Evolutionary conservation across 1,140 invertebrate species (phyloP), one percentile per base, ranked within the genome.

Genomic region (Drosophila subobscura): DNA sequence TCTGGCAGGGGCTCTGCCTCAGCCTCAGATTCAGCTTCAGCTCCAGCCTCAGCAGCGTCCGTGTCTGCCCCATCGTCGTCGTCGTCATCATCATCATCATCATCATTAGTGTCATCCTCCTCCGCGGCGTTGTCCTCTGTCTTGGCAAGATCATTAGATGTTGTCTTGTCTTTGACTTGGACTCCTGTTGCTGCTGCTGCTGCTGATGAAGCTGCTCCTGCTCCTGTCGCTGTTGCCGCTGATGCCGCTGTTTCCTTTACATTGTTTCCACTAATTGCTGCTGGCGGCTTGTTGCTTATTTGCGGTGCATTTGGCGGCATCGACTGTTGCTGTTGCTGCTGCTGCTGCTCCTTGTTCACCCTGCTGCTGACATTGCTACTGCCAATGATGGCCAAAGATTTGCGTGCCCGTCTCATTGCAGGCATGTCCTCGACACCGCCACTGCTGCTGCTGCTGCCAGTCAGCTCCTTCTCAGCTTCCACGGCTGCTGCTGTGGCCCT

Each of bases 211-310:
- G 16, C 54, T 50, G 46, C 55, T 50, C 37, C 64, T 56, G 64
- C 50, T 57, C 44, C 47, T 66, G 25, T 23, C 10, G 20, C 47
- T 37, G 23, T 47, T 51, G 50, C 47, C 16, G 37, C 47, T 51
- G 56, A 47, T 51, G 56, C 65, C 56, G 46, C 45, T 64, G 59
- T 59, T 75, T 59, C 55, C 61, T 75, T 70, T 27, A 73, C 56
- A 64, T 81, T 79, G 61, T 59, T 84, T 61, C 63, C 53, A 58
- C 72, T 81, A 68, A 66, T 79, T 76, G 64, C 56, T 59, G 66
- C 76, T 70, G 64, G 73, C 22, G 83, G 83, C 79, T 89, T 81
- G 79, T 83, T 86, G 84, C 83, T 86, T 83, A 88, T 88, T 89
- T 88, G 66, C 53, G 83, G 85, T 27, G 85, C 70, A 89, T 89